Conservation (phyloP, 64 coral and sea anemone species). For the Pachyseris speciosa region DNA sequence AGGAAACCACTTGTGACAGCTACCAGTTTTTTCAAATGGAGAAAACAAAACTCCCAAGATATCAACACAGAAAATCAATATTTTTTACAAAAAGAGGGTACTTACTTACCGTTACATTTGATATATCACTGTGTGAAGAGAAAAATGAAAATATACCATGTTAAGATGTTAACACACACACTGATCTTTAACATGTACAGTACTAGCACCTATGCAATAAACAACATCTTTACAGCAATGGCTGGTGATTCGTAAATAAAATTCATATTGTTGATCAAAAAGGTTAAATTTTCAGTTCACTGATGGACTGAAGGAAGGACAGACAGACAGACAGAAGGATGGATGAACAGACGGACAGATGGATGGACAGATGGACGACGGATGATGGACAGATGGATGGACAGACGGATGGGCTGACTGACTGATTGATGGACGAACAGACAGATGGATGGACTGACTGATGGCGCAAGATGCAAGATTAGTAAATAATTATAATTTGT, state of each 20-base stretch:
- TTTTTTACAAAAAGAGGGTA: not conserved
- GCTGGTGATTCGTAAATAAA: too few relatives aligned
- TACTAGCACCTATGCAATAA: too few relatives aligned
- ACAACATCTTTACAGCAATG: too few relatives aligned
- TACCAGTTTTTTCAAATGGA: not conserved
- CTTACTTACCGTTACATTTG: slow-evolving; percentile 86
- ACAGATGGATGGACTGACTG: not conserved
- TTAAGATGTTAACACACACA: not conserved
- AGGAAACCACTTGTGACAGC: too few relatives aligned
- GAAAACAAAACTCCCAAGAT: not conserved
- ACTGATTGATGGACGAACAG: not conserved
- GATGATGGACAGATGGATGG: not conserved
- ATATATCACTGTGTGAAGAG: slow-evolving; percentile 68
- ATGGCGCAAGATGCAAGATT: not conserved
- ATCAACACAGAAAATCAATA: not conserved
- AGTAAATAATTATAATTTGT: not conserved
- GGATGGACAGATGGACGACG: not conserved
- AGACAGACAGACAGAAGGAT: too few relatives aligned
- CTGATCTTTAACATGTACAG: not conserved
- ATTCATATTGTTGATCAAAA: too few relatives aligned
- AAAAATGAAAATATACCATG: slow-evolving; percentile 9
- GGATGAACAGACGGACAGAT: not conserved
- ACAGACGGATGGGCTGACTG: not conserved
- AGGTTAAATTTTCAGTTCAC: too few relatives aligned
- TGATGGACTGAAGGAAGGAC: too few relatives aligned